Percentiles rank a stretch among this genome's conserved stretches.
These are phyloP conservation scores for Cosmopolites sordidus DNA, from an alignment of 2,888 invertebrate species.

Conservation along the genomic window DNA sequence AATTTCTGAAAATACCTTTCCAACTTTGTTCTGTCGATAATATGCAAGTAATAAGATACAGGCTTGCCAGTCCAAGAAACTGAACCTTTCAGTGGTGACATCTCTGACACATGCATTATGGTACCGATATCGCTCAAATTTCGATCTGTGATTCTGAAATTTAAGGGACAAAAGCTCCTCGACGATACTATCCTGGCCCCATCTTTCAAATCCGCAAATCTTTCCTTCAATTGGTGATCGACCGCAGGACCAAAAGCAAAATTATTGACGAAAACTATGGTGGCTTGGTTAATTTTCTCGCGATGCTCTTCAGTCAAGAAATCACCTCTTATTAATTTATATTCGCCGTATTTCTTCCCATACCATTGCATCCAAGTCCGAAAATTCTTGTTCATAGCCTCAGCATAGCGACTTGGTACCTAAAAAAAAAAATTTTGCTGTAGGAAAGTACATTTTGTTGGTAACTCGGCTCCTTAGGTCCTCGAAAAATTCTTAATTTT, in stretches of 20 bases:
- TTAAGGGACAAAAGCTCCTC: conserved; percentile 97
- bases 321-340: conserved; percentile 89
- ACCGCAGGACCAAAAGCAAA: conserved; percentile 98
- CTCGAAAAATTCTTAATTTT: too few relatives aligned
- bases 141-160: conserved; percentile 96
- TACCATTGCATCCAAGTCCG: conserved; percentile 97
- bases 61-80: conserved; percentile 99
- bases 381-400: conserved; percentile 87
- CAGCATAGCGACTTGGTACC: conserved; percentile 65
- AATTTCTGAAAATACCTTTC: conserved; percentile 94
- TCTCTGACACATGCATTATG: conserved; percentile 96
- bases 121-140: conserved; percentile 98
- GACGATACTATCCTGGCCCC: conserved; percentile 97
- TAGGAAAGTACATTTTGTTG: too few relatives aligned
- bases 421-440: too few relatives aligned
- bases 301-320: conserved; percentile 89
- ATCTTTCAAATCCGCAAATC: conserved; percentile 93
- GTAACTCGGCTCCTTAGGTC: too few relatives aligned
- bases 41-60: conserved; percentile 97
- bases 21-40: conserved; percentile 94
- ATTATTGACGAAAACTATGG: conserved; percentile 98
- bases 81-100: conserved; percentile 90
- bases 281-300: conserved; percentile 89
- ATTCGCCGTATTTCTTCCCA: conserved; percentile 90
- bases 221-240: conserved; percentile 93